Percentiles rank a stretch among this genome's conserved stretches.
phyloP scores from a whole-genome alignment of 2,113 vertebrate species.

The Ptilorrhoa leucosticta region DNA sequence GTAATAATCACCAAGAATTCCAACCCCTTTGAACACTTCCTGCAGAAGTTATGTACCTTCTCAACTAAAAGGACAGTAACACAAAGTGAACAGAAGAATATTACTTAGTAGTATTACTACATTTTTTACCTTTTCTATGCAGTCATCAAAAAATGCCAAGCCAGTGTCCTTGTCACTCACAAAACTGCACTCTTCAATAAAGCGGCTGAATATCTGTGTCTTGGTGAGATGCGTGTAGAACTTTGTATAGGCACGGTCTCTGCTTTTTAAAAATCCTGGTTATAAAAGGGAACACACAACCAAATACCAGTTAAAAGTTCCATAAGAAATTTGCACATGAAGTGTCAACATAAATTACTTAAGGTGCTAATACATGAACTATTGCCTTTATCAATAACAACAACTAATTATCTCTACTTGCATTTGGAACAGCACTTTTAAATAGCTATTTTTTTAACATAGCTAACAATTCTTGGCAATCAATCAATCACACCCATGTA shows the following conservation, averaged over 20 bases:
- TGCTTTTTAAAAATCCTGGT: conserved; percentile 93
- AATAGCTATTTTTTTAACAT: background rate
- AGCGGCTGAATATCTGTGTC: conserved; percentile 98
- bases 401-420: background rate
- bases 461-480: background rate
- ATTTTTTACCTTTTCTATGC: conserved; percentile 91
- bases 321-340: background rate
- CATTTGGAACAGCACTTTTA: background rate
- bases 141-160: conserved; percentile 97
- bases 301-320: background rate
- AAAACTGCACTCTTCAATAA: conserved; percentile 98
- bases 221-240: conserved; percentile 93
- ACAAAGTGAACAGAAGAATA: background rate
- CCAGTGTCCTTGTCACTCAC: conserved; percentile 98
- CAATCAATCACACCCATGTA: background rate
- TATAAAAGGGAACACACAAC: conserved; percentile 18
- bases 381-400: background rate
- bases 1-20: background rate
- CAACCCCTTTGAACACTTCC: background rate
- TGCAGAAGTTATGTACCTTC: background rate
- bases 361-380: background rate
- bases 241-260: conserved; percentile 93
- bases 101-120: background rate
- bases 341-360: background rate
- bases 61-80: background rate